Base-by-base conservation (phyloP, 2,888 invertebrate species). In the Gnatocerus cornutus region DNA sequence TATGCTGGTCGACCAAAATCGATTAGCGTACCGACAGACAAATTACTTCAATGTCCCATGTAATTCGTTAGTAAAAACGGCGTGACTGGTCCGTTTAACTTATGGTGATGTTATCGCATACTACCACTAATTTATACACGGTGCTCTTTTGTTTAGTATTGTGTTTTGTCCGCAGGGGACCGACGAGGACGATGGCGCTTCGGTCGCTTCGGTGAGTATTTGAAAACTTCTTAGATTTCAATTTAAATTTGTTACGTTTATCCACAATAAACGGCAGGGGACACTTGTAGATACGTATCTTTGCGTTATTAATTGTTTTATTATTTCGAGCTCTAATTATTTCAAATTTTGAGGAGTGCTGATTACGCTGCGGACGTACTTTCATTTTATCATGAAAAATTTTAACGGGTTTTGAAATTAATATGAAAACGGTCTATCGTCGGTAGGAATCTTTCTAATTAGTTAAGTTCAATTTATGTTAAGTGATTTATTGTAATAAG, bases 181-280 rank as follows among this genome's bases (percentile, higher is more conserved):
- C 75, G 91, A 92, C 79, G 92, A 93, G 81, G 92, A 92, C 83
- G 93, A 93, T 84, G 87, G 91, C 81, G 90, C 89, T 79, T 89
- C 89, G 75, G 87, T 90, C 78, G 88, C 88, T 77, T 91, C 92
- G 85, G 93, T 93, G 86, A 91, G 92, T 90, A 84, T 74, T 16
- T 10, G 41, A 33, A 16, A 39, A 21, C 33, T 59, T 27, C 33
- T 33, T 46, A 53, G 45, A 68, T 55, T 61, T 68, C 45, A 59
- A 12, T 50, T 39, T 13, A 50, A 73, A 73, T 71, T 70, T 63
- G 67, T 71, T 72, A 69, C 68, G 55, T 45, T 69, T 45, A 14
- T 45, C 21, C n/a, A 29, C 30, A 30, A 10, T 58, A 33, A 10
- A 29, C 30, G 9, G 14, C 16, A 62, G 37, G 16, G 27, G 48